Percentiles rank a stretch among this genome's conserved stretches.
These are phyloP conservation scores for Anthopleura xanthogrammica DNA, from an alignment of 92 coral and sea anemone genomes.

Conservation along the genomic window DNA sequence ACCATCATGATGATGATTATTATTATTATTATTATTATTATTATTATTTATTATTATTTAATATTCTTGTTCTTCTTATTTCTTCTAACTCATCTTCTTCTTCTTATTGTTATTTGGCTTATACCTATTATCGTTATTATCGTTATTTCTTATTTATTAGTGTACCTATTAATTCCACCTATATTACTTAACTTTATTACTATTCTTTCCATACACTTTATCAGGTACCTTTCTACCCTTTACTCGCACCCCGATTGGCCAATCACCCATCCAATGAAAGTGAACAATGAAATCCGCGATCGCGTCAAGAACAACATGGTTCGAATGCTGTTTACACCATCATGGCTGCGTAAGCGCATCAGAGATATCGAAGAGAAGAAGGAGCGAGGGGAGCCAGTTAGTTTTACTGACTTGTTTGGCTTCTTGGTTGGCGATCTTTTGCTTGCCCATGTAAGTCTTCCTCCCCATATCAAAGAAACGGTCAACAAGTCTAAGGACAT, in stretches of 20 bases:
- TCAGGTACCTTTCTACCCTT: constrained; percentile 66
- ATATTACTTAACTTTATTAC: no score
- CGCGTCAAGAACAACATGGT: constrained; percentile 45
- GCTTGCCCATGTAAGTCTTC: constrained; percentile 47
- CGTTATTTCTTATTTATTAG: no score
- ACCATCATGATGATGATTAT: no score
- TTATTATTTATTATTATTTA: no score
- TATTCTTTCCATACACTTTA: background rate
- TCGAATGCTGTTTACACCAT: constrained; percentile 43
- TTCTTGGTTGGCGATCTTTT: constrained; percentile 68
- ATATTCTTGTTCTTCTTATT: no score
- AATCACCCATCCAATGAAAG: constrained; percentile 29
- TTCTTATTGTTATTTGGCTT: no score
- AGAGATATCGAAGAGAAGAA: constrained; percentile 36
- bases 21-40: no score
- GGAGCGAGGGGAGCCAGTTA: constrained; percentile 61
- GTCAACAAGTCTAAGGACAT: no score
- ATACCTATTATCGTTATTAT: no score
- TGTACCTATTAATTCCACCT: no score
- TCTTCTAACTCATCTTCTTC: no score
- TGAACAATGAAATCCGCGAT: constrained; percentile 46
- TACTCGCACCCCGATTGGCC: constrained; percentile 74
- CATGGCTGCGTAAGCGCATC: constrained; percentile 42
- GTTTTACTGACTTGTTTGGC: constrained; percentile 78
- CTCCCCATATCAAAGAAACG: no score